These are phyloP conservation scores for Microplitis deprimator DNA, from an alignment of 2,888 invertebrate genomes.

Conservation along the genomic window DNA sequence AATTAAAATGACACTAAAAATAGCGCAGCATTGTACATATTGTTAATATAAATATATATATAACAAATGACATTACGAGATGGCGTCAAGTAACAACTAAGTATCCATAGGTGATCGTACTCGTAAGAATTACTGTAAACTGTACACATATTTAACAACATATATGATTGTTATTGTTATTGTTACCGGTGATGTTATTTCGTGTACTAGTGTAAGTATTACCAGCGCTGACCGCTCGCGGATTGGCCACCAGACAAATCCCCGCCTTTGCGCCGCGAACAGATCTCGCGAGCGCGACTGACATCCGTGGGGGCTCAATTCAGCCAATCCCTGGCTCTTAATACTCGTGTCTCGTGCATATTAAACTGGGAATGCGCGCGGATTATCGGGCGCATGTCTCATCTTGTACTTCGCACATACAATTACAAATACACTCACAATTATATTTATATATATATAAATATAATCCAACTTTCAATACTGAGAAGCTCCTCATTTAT, in stretches of 20 bases:
- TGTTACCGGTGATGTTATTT: conserved; percentile 38
- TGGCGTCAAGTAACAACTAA: conserved; percentile 46
- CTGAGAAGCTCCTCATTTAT: no score
- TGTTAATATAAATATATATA: not conserved
- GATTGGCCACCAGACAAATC: conserved; percentile 65
- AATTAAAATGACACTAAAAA: no score
- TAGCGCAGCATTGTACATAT: no score
- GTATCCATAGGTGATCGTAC: conserved; percentile 56
- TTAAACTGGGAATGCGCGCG: conserved; percentile 43
- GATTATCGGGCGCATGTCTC: conserved; percentile 37
- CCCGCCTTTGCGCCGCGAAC: conserved; percentile 60
- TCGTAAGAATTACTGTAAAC: conserved; percentile 34
- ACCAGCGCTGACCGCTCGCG: conserved; percentile 51
- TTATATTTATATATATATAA: no score
- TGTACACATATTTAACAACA: not conserved
- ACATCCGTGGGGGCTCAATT: conserved; percentile 40
- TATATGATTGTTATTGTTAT: not conserved
- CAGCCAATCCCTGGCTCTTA: conserved; percentile 48
- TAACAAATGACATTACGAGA: conserved; percentile 46
- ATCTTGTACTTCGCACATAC: not conserved
- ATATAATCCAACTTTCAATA: no score
- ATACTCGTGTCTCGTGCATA: conserved; percentile 43
- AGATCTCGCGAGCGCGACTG: conserved; percentile 41
- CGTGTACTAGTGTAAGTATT: not conserved
- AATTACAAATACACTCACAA: not conserved